Base-by-base conservation (phyloP, 2,113 vertebrate genomes). In the Grus americana region DNA sequence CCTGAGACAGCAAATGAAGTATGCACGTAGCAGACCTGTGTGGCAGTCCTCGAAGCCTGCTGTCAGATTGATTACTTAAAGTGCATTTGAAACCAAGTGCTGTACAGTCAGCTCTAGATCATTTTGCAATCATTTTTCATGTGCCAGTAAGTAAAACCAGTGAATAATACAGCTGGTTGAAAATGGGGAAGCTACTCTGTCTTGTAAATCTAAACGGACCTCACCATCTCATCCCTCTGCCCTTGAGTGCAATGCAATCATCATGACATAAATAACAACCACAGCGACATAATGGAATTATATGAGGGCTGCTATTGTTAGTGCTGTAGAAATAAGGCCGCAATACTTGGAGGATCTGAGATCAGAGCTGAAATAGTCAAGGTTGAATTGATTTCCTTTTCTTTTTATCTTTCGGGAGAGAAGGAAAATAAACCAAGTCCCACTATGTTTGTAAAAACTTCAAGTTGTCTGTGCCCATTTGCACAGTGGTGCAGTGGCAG, bases 371-470 rank as follows among this genome's bases (percentile, higher is more conserved):
- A 71, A 80, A 44, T 16, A 83, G 86, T 10, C 42, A 57, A 63
- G 68, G 27, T 49, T 71, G 86, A 80, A 78, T 23, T 78, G 17
- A 75, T 93, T 94, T 86, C 40, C 59, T 92, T 94, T 91, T 38
- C 62, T n/a, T 75, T 78, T 75, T 46, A 32, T 71, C 68, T 74
- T 27, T 58, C 21, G 12, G 50, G n/a, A 83, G 57, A 47, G 50
- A 63, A 74, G 57, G 76, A n/a, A 11, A 87, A 86, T 63, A 46
- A 75, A 93, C 59, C 32, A 49, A 68, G 58, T 68, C 70, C 70
- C 0, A 0, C n/a, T 30, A 3, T 17, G 55, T 44, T 16, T 74
- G 52, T 46, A 30, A 62, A 40, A 89, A 59, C 75, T 71, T 84
- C 44, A 9, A 49, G 20, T 66, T 68, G 27, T 30, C 26, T 21